Percentiles rank a stretch among this genome's conserved stretches.
These are phyloP conservation scores for Bubalus kerabau DNA, from an alignment of 2,113 vertebrate species.

Conservation along the genomic window DNA sequence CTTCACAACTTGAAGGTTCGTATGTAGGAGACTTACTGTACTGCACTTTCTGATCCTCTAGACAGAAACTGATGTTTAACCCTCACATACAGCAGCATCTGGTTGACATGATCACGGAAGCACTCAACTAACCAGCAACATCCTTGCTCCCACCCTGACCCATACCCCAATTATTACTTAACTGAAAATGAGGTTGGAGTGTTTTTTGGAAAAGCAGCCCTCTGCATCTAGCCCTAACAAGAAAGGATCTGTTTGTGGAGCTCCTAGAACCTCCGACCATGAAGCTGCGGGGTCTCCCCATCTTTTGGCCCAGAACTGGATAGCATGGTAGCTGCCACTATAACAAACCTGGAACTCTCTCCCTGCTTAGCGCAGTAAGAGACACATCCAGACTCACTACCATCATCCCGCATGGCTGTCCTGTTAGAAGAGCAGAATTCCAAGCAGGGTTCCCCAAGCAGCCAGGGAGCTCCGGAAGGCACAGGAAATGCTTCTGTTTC, in stretches of 20 bases:
- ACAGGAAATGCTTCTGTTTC: background rate
- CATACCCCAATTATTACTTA: background rate
- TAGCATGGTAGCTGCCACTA: background rate
- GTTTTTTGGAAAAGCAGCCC: background rate
- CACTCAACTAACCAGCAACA: background rate
- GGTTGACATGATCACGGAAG: background rate
- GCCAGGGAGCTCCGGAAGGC: background rate
- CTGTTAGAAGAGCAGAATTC: background rate
- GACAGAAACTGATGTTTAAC: background rate
- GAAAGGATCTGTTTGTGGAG: background rate
- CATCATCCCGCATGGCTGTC: background rate
- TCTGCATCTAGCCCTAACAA: background rate
- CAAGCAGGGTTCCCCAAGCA: background rate
- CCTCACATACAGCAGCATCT: background rate
- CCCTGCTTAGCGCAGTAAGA: background rate
- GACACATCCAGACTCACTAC: too few species aligned
- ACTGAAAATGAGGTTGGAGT: background rate
- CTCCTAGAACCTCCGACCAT: background rate
- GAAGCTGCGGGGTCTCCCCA: background rate
- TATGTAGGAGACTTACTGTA: background rate
- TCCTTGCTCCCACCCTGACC: background rate
- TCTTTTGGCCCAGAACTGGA: background rate
- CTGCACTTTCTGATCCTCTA: background rate
- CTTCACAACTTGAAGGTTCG: background rate
- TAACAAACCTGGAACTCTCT: background rate